These are phyloP conservation scores for Neotoma lepida DNA, from an alignment of 2,113 vertebrate genomes.

Conservation along the genomic window DNA sequence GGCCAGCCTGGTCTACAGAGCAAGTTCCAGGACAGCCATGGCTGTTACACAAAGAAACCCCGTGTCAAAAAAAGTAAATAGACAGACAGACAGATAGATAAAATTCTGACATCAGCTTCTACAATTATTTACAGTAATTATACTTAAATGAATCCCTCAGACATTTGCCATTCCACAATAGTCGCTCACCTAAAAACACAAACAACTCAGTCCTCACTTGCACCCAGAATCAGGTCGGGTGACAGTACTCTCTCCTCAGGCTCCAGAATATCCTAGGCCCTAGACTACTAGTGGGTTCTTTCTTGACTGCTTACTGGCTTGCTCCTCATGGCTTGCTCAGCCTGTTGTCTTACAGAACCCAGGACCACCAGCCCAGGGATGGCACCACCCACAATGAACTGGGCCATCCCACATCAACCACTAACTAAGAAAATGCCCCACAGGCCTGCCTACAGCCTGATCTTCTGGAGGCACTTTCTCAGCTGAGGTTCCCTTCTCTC, in stretches of 20 bases:
- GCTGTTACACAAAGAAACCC: neutral
- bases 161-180: neutral
- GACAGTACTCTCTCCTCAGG: neutral
- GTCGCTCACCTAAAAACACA: constrained; percentile 6
- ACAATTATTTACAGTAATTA: constrained; percentile 50
- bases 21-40: neutral
- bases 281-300: neutral
- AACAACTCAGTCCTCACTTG: neutral
- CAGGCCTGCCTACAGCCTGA: neutral
- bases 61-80: neutral
- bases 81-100: neutral
- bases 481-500: neutral
- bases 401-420: neutral
- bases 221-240: neutral
- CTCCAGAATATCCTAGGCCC: neutral
- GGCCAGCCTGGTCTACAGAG: neutral
- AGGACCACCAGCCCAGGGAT: neutral
- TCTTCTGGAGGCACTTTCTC: neutral
- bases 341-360: neutral
- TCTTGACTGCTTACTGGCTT: neutral
- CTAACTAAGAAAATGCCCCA: neutral
- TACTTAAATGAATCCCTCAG: constrained; percentile 51
- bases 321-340: neutral
- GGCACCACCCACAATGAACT: neutral
- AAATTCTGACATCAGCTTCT: constrained; percentile 48